A percentile compares a stretch with the other conserved stretches of the same genome.
phyloP scores from a whole-genome alignment of 2,797 vertebrate genomes.

The Leptoclinus maculatus region DNA sequence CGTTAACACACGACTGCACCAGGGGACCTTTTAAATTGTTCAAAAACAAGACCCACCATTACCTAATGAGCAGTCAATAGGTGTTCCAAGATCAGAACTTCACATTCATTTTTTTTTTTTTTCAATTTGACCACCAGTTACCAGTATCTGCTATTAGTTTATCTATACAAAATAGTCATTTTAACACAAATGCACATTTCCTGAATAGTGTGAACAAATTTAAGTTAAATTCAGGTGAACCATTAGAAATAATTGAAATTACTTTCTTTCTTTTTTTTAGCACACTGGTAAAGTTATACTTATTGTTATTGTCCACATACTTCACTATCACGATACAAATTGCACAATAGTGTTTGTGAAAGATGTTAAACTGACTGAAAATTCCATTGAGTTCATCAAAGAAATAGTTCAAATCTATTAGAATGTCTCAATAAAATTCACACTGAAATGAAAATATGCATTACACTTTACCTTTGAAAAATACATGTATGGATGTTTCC shows the following conservation, averaged over 20 bases:
- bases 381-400: not conserved
- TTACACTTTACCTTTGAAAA: conserved; percentile 79
- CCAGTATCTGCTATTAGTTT: no score
- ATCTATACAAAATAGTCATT: no score
- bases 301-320: not conserved
- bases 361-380: not conserved
- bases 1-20: not conserved
- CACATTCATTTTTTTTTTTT: no score
- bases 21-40: not conserved
- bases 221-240: not conserved
- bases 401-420: not conserved
- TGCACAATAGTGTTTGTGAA: not conserved
- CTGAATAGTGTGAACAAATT: not conserved
- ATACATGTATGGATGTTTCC: conserved; percentile 75
- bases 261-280: no score
- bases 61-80: no score
- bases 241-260: not conserved
- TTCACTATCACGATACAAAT: not conserved
- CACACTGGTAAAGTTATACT: not conserved
- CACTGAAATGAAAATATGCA: not conserved
- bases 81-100: no score
- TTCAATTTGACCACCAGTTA: no score
- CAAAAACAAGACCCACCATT: not conserved
- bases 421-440: not conserved
- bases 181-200: no score